Evolutionary conservation across 64 coral and sea anemone genomes (phyloP).

Genomic region (Montipora capricornis): DNA sequence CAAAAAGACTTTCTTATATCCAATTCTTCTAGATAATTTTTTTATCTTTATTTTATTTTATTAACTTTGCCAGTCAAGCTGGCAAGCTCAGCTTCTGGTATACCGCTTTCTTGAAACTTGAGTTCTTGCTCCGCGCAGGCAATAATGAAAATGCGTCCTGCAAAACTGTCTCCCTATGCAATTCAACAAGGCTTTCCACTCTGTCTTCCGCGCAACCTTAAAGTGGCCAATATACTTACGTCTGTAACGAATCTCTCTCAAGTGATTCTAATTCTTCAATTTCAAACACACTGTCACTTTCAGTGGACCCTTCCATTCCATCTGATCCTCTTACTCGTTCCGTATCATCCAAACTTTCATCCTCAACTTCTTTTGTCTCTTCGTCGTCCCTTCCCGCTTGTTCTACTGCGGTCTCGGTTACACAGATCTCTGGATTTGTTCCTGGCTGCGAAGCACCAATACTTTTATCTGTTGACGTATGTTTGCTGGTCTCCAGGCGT

Average conservation of each 20-base stretch:
- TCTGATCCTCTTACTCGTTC: neutral
- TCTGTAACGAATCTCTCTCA: neutral
- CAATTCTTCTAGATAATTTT: no score
- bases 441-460: neutral
- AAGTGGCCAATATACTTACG: neutral
- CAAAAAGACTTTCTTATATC: no score
- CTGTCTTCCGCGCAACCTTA: no score
- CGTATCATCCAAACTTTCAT: neutral
- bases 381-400: neutral
- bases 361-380: neutral
- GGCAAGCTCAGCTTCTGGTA: no score
- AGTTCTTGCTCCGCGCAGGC: no score
- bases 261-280: neutral
- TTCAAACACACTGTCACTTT: constrained; percentile 1
- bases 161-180: no score
- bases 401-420: neutral
- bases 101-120: no score
- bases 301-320: neutral
- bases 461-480: neutral
- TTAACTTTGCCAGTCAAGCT: no score
- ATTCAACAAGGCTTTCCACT: no score
- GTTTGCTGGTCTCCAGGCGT: neutral
- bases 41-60: no score
- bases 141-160: no score
- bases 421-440: neutral